Evolutionary conservation across 2,797 vertebrate species (phyloP).

Genomic region (Nasua narica): DNA sequence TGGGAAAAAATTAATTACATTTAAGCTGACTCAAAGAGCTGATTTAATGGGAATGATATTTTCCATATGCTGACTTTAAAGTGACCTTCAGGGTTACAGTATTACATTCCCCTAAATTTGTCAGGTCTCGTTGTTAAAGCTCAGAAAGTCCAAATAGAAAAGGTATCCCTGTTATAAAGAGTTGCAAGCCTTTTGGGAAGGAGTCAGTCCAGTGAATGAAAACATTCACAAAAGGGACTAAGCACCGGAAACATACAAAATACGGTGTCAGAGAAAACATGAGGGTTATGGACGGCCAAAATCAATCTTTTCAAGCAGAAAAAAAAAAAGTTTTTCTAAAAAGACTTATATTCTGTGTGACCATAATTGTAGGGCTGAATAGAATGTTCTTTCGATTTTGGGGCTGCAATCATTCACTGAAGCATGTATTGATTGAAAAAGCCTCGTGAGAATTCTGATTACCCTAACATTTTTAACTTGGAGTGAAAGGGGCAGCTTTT

Average conservation of each 20-base stretch:
- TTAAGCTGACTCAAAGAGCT: neutral
- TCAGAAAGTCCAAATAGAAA: neutral
- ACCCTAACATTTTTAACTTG: conserved; percentile 69
- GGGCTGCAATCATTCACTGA: conserved; percentile 67
- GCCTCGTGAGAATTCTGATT: conserved; percentile 72
- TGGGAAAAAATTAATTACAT: neutral
- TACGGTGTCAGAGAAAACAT: neutral
- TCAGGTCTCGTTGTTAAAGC: neutral
- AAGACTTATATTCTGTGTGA: conserved; percentile 48
- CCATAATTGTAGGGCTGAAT: conserved; percentile 59
- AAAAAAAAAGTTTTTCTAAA: neutral
- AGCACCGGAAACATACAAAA: neutral
- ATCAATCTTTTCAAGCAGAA: neutral
- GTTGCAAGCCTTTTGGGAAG: conserved; percentile 36
- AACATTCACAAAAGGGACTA: neutral
- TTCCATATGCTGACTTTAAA: neutral
- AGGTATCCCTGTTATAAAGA: neutral
- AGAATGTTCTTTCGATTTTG: conserved; percentile 69
- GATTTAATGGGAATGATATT: neutral
- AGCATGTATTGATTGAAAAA: conserved; percentile 79
- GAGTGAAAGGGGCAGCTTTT: conserved; percentile 74
- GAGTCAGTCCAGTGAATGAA: neutral
- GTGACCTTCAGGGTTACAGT: neutral
- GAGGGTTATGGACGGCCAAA: neutral
- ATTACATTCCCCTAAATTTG: neutral